A percentile compares a stretch with the other conserved stretches of the same genome.
Conservation (phyloP, 1,140 invertebrate genomes). For the Nasonia vitripennis region DNA sequence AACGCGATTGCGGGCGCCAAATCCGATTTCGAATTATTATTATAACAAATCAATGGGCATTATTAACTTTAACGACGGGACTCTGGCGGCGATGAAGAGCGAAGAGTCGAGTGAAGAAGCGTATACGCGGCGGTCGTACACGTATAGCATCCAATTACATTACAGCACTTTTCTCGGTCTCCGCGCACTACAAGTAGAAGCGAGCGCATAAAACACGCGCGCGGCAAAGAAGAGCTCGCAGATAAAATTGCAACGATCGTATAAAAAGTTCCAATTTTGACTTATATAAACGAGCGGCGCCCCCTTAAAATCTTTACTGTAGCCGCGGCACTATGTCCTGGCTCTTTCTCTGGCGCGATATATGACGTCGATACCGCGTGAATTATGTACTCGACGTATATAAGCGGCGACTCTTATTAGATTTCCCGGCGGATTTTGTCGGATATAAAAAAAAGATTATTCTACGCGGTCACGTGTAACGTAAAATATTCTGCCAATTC, state of each 20-base stretch:
- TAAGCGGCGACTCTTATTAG: neutral
- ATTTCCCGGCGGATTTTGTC: neutral
- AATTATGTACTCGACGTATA: slow-evolving; percentile 6
- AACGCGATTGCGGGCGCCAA: too few relatives aligned
- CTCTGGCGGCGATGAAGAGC: too few relatives aligned
- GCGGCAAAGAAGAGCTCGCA: neutral
- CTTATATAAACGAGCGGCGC: slow-evolving; percentile 11
- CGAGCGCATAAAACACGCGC: neutral
- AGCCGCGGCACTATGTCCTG: neutral
- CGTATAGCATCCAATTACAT: neutral
- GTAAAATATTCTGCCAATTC: too few relatives aligned
- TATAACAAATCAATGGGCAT: too few relatives aligned
- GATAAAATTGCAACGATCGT: slow-evolving; percentile 33
- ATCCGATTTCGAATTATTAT: too few relatives aligned
- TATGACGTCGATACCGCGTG: slow-evolving; percentile 3
- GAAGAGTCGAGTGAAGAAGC: too few relatives aligned
- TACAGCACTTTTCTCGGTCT: neutral
- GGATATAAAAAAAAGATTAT: neutral
- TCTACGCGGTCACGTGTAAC: too few relatives aligned
- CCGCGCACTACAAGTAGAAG: neutral
- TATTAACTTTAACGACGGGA: too few relatives aligned
- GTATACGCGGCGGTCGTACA: too few relatives aligned
- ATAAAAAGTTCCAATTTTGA: slow-evolving; percentile 42
- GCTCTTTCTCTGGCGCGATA: neutral
- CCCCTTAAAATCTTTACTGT: slow-evolving; percentile 40